Evolutionary conservation across 2,888 invertebrate genomes (phyloP).

Genomic region (Lasioglossum vierecki): DNA sequence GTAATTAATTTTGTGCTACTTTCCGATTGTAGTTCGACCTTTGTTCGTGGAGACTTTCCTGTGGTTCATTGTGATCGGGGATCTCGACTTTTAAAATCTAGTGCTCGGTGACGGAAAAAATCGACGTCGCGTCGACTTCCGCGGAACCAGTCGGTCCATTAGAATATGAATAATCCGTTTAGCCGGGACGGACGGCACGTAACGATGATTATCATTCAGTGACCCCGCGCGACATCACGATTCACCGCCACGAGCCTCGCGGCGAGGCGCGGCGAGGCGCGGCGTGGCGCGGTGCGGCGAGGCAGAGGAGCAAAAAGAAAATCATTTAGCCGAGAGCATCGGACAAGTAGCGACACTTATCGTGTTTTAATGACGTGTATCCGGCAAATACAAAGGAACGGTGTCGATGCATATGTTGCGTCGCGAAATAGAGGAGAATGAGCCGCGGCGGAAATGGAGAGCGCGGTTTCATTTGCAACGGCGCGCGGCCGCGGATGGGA

Average conservation of each 20-base stretch:
- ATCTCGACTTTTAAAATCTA: neutral
- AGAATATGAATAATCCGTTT: conserved; percentile 13
- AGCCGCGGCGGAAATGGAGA: conserved; percentile 21
- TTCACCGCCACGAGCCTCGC: neutral
- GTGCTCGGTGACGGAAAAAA: neutral
- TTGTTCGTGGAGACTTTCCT: neutral
- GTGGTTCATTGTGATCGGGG: neutral
- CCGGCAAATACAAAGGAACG: conserved; percentile 28
- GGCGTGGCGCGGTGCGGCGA: neutral
- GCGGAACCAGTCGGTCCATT: neutral
- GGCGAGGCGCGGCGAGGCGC: neutral
- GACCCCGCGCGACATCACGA: neutral
- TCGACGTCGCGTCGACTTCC: conserved; percentile 1
- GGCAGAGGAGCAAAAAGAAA: neutral
- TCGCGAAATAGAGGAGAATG: conserved; percentile 21
- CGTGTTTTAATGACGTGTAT: conserved; percentile 42
- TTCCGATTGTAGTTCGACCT: neutral
- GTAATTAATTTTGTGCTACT: neutral
- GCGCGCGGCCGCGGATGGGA: neutral
- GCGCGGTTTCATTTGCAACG: conserved; percentile 16
- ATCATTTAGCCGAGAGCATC: conserved; percentile 12
- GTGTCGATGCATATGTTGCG: conserved; percentile 25
- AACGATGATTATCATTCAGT: neutral
- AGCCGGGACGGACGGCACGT: neutral
- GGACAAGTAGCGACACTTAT: conserved; percentile 38